phyloP scores from a whole-genome alignment of 1,140 invertebrate species.

The Drosophila jambulina region DNA sequence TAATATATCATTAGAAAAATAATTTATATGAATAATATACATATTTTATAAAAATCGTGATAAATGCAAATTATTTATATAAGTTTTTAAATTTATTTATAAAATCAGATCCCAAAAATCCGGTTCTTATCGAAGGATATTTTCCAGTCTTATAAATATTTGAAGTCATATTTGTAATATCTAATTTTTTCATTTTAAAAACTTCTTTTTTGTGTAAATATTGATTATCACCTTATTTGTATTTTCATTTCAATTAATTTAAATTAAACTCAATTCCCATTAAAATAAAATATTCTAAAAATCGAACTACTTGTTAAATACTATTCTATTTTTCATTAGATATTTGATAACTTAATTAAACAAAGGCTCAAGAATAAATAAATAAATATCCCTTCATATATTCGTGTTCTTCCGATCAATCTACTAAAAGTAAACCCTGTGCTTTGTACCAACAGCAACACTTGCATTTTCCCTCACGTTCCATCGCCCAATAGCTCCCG shows the following conservation, averaged over 20 bases:
- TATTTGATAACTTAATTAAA: not conserved
- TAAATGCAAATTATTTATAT: too few species aligned
- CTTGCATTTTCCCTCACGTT: conserved; percentile 44
- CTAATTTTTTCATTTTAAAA: too few species aligned
- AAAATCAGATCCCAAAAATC: too few species aligned
- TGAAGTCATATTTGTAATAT: too few species aligned
- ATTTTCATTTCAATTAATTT: not conserved
- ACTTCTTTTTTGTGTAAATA: too few species aligned
- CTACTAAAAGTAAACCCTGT: not conserved
- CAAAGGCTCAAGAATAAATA: not conserved
- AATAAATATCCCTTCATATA: not conserved
- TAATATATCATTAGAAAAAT: not conserved
- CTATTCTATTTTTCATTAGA: not conserved
- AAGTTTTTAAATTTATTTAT: too few species aligned
- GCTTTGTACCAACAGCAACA: conserved; percentile 15
- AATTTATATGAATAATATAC: not conserved
- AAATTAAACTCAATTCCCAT: not conserved
- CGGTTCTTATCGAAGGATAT: too few species aligned
- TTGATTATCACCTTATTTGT: not conserved
- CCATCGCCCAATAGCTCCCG: conserved; percentile 30
- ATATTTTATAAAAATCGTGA: too few species aligned
- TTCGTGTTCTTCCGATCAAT: not conserved
- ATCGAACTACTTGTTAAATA: too few species aligned
- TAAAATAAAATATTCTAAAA: not conserved
- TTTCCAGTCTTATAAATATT: too few species aligned